A percentile compares a stretch with the other conserved stretches of the same genome.
Evolutionary conservation across 2,888 invertebrate species (phyloP).

Genomic region (Sinhomidia bicolor): DNA sequence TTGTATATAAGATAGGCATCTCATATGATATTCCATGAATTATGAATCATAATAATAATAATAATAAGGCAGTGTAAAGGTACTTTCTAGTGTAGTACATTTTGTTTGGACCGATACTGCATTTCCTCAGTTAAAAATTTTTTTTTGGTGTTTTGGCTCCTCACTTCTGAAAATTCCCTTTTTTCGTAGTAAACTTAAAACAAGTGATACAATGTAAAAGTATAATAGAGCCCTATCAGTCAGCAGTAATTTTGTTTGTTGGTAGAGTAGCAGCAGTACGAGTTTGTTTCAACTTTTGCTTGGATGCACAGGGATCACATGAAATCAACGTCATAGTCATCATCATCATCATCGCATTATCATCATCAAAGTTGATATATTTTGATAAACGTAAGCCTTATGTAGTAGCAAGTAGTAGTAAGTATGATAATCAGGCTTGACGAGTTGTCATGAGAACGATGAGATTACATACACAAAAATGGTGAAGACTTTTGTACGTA

Average conservation of each 20-base stretch:
- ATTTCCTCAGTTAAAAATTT: not conserved
- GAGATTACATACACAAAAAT: not conserved
- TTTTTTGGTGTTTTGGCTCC: too few species aligned
- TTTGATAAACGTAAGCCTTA: not conserved
- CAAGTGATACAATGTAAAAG: not conserved
- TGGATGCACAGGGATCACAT: conserved; percentile 54
- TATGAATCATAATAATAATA: not conserved
- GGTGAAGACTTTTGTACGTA: not conserved
- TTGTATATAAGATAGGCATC: not conserved
- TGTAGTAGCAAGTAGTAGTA: not conserved
- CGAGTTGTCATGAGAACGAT: conserved; percentile 35
- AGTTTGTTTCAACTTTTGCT: conserved; percentile 18
- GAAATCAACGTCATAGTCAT: conserved; percentile 30
- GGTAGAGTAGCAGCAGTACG: not conserved
- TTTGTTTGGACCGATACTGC: too few species aligned
- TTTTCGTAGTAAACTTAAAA: not conserved
- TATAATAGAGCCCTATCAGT: not conserved
- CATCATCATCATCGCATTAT: conserved; percentile 27
- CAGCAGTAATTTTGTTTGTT: too few species aligned
- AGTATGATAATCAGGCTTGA: conserved; percentile 14
- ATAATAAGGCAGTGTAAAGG: too few species aligned
- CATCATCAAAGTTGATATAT: not conserved
- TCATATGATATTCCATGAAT: not conserved
- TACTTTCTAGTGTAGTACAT: too few species aligned
- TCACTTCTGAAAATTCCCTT: conserved; percentile 1